Evolutionary conservation across 1,140 invertebrate species (phyloP), one percentile per base, ranked within the genome.

Genomic region (Antheraea pernyi): DNA sequence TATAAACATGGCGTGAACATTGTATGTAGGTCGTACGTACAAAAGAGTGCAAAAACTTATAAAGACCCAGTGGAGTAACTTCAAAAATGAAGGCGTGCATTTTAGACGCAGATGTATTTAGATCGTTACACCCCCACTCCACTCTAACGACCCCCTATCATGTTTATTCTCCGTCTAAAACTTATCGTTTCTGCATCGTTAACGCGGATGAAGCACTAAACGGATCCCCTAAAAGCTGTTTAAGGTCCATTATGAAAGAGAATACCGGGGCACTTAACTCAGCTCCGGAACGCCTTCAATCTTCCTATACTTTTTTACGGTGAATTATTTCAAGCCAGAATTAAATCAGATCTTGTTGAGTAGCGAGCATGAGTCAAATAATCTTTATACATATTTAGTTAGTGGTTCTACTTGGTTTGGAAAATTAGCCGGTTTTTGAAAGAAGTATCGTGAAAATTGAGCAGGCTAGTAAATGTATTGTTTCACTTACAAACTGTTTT

Each of bases 181-280:
- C 64, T 75, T 82, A 81, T 79, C 75, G 74, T 77, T 78, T 75
- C 78, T 75, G 69, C 76, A 75, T 83, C 81, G 81, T 81, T 81
- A 81, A 70, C 81, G 46, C 46, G 46, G 46, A 53, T 53, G 46
- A 53, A 53, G 46, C 46, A 53, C 46, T 53, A 53, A 53, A 53
- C 46, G 46, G 46, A 13, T 53, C 46, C 46, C 72, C 73, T 74
- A 73, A 82, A 76, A 80, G 80, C 77, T 78, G 78, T 83, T 80
- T 78, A 80, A 76, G 66, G 73, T 78, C 77, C 82, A 83, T 83
- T 82, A 83, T 53, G 46, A 53, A 60, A 70, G 72, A 73, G 76
- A 83, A 82, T 78, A 78, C 77, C 75, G 73, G 71, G 73, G 72
- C 78, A 78, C 78, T 80, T 80, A 80, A 70, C 46, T 53, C 46